phyloP scores from a whole-genome alignment of 2,797 vertebrate genomes.

The Sebastes miniatus region DNA sequence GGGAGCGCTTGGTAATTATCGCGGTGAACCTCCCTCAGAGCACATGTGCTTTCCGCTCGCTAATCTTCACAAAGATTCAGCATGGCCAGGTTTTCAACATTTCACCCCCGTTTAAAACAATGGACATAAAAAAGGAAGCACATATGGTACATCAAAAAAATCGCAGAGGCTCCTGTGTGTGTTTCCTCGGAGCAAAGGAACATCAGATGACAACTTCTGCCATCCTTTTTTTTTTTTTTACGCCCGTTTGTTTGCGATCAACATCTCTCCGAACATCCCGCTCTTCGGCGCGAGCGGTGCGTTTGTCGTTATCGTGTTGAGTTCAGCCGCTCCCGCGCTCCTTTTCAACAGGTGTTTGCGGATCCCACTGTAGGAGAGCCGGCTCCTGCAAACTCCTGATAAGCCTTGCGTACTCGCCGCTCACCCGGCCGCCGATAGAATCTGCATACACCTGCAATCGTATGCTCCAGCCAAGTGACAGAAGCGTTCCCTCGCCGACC shows the following conservation, averaged over 20 bases:
- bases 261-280: not conserved
- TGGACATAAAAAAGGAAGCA: not conserved
- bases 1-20: constrained; percentile 74
- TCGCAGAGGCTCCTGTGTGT: not conserved
- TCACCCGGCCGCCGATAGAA: constrained; percentile 53
- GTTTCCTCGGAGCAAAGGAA: constrained; percentile 27
- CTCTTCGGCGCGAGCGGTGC: not conserved
- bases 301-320: constrained; percentile 38
- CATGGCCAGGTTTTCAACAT: constrained; percentile 39
- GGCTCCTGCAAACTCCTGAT: constrained; percentile 72
- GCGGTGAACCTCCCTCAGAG: constrained; percentile 71
- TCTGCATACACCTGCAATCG: constrained; percentile 69
- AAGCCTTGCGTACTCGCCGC: constrained; percentile 47
- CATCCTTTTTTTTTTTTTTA: not conserved
- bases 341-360: constrained; percentile 71
- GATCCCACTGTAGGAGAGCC: constrained; percentile 26
- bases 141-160: not conserved
- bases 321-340: constrained; percentile 40
- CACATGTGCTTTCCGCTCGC: constrained; percentile 70
- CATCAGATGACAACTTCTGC: constrained; percentile 22
- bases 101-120: constrained; percentile 37
- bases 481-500: constrained; percentile 50
- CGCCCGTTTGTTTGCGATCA: not conserved
- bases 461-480: constrained; percentile 66
- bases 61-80: constrained; percentile 60